phyloP scores from a whole-genome alignment of 1,140 invertebrate genomes.

The Acromyrmex echinatior region DNA sequence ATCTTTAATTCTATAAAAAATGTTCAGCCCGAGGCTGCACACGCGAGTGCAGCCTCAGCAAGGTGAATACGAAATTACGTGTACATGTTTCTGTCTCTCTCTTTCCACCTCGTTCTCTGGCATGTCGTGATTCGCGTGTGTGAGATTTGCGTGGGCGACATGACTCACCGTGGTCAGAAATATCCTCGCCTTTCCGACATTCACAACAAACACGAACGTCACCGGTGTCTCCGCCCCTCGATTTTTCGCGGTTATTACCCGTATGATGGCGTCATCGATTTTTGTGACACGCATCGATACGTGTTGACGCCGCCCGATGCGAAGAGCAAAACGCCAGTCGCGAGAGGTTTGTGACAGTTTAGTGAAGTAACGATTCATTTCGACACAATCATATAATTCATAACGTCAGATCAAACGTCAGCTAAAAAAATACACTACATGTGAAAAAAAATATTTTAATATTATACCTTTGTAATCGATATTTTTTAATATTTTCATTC shows the following conservation, averaged over 20 bases:
- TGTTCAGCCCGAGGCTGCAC: conserved; percentile 52
- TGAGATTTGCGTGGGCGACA: conserved; percentile 76
- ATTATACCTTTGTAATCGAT: no score
- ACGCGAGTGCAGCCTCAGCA: conserved; percentile 51
- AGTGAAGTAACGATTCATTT: conserved; percentile 10
- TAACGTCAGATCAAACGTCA: neutral
- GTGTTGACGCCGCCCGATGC: neutral
- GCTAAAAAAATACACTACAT: neutral
- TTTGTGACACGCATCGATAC: conserved; percentile 58
- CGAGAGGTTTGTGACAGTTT: conserved; percentile 30
- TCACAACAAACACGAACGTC: conserved; percentile 72
- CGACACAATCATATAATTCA: conserved; percentile 15
- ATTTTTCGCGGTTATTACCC: conserved; percentile 66
- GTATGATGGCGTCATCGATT: conserved; percentile 62
- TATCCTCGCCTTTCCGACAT: conserved; percentile 72
- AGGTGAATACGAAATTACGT: conserved; percentile 68
- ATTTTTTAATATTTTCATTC: neutral
- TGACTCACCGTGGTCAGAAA: conserved; percentile 80
- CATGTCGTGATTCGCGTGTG: conserved; percentile 49
- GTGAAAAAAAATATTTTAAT: neutral
- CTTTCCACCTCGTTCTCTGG: neutral
- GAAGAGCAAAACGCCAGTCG: neutral
- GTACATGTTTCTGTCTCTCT: neutral
- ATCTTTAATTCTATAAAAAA: conserved; percentile 64
- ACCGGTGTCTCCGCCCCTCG: conserved; percentile 57